Evolutionary conservation across 2,888 invertebrate genomes (phyloP), one percentile per base, ranked within the genome.

Genomic region (Mayetiola destructor): DNA sequence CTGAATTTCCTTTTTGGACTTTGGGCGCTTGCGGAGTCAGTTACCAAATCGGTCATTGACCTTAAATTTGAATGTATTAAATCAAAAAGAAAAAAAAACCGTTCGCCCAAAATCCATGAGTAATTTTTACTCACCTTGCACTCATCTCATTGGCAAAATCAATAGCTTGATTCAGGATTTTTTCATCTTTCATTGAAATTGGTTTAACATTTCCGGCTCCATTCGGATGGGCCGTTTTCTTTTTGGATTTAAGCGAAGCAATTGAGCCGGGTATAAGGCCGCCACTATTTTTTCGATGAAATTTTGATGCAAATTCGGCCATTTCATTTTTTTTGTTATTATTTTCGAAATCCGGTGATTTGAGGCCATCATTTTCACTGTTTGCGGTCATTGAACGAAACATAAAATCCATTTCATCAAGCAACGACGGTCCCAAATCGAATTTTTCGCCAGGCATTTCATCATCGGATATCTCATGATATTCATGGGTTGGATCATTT

Each of bases 71-170:
- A 36, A 36, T 12, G 36, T 14, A 36, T 36, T 36, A 36, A 60
- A 48, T 14, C 6, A 21, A 59, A 37, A 27, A n/a, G 57, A 30
- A 53, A 23, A 56, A 16, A 56, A 29, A 21, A 9, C 18, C 8
- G 1, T 2, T 2, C 4, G 4, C 18, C 14, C 21, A 21, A 42
- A 12, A 8, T 2, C 21, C 6, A 48, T 10, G 27, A 48, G 12
- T 20, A 39, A n/a, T 39, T 18, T 12, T 6, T 21, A n/a, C 20
- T 21, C 69, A 84, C 76, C 80, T 79, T 54, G 83, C 81, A 48
- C 90, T 91, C 59, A 94, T 79, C 73, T 94, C 92, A 70, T 91
- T 91, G 20, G 93, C 94, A 74, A 94, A 79, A 56, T 91, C 91
- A 60, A 94, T 92, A 0, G 94, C 95, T 20, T 88, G 88, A 65